Base-by-base conservation (phyloP, 2,797 vertebrate genomes). In the Caiman crocodilus region DNA sequence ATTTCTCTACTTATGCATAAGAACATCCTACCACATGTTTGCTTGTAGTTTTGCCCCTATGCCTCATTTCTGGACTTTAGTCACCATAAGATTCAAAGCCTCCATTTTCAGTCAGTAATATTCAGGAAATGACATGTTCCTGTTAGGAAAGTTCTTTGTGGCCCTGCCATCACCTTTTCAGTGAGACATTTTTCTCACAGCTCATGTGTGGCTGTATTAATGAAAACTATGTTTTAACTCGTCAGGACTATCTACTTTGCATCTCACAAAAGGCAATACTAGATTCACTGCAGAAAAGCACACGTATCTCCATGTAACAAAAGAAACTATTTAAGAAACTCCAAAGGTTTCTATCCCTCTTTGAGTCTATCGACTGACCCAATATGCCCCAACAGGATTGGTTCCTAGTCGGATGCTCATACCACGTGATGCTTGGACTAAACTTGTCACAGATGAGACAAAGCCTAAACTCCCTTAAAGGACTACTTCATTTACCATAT, bases 1-100 rank as follows among this genome's bases (percentile, higher is more conserved):
- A 73, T 88, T 95, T 94, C 80, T 91, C 65, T 75, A 58, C 94
- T 94, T 58, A 79, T 1, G 13, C n/a, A 42, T 14, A 78, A 14
- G 69, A 15, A 75, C 14, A 7, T 20, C 6, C 28, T 82, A 81
- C 67, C 18, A 69, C 30, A 79, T 30, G 13, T 57, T 2, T 81
- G n/a, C 4, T 69, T 78, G 50, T 65, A 81, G 8, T 50, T 95
- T 95, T 81, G 42, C 42, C 42, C 42, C 42, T 50, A 50, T 89
- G 79, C 21, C 50, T 56, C 2, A 35, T 75, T 0, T 83, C 23
- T 59, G 28, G 50, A 59, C 13, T 76, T 76, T 3, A 10, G 42
- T 50, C 42, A 50, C 42, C 42, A 50, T 50, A 50, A 50, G 42
- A 50, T 50, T 10, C 42, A 50, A 10, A 50, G 42, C 42, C 42